phyloP scores from a whole-genome alignment of 2,797 vertebrate species.

The Parambassis ranga region DNA sequence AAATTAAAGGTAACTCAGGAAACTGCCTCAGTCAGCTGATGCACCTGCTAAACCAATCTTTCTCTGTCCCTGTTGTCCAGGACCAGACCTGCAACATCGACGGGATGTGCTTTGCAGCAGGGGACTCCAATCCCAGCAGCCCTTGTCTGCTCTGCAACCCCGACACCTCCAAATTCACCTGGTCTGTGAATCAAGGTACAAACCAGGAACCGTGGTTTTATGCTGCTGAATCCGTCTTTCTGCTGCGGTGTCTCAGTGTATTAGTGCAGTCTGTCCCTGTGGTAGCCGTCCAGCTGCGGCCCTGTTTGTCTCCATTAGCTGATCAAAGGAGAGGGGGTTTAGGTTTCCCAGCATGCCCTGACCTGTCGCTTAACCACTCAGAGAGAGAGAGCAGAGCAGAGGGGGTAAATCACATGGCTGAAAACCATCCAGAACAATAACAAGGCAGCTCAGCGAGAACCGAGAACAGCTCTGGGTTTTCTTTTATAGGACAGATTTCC shows the following conservation, averaged over 20 bases:
- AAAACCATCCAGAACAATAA: background rate
- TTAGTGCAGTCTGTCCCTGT: background rate
- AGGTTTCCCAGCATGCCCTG: slow-evolving; percentile 50
- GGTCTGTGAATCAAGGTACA: slow-evolving; percentile 85
- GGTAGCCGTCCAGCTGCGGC: slow-evolving; percentile 28
- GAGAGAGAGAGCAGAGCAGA: background rate
- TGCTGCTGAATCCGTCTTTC: too few species aligned
- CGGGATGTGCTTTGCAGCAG: slow-evolving; percentile 83
- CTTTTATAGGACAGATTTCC: too few species aligned
- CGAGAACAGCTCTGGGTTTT: too few species aligned
- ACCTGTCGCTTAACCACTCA: slow-evolving; percentile 32
- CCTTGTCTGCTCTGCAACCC: slow-evolving; percentile 85
- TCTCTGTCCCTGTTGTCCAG: slow-evolving; percentile 61
- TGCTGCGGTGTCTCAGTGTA: background rate
- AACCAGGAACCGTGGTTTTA: background rate
- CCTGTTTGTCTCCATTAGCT: slow-evolving; percentile 45
- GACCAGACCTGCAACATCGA: slow-evolving; percentile 85
- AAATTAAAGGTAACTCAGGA: slow-evolving; percentile 90
- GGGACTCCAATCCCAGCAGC: slow-evolving; percentile 81
- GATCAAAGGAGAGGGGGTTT: slow-evolving; percentile 52
- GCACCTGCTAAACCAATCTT: too few species aligned
- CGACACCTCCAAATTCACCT: slow-evolving; percentile 78
- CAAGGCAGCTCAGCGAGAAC: background rate
- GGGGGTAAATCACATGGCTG: slow-evolving; percentile 27
- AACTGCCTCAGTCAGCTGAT: too few species aligned